Base-by-base conservation (phyloP, 2,888 invertebrate species). In the Agrotis clavis region DNA sequence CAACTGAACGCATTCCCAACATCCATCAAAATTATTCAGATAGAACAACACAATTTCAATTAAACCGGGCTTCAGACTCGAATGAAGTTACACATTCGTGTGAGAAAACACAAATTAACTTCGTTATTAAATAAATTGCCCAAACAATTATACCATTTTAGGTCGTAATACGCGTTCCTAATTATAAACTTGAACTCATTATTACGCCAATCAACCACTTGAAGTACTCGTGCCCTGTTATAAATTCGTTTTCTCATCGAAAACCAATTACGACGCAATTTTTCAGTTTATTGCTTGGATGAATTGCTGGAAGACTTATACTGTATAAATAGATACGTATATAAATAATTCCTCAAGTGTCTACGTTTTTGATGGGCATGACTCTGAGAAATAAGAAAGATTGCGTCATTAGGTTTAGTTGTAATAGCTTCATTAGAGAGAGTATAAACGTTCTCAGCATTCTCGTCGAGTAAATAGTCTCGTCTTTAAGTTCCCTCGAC, bases 191-290 rank as follows among this genome's bases (percentile, higher is more conserved):
- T 72, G 77, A 84, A 82, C 69, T 86, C 67, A 79, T 86, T 78
- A 74, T 72, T 66, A 72, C 64, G 62, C 78, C 77, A 74, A 76
- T 85, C 73, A 79, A 68, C 63, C 61, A 78, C 47, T 60, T 61
- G 57, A 62, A 65, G 70, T 75, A 66, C 67, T 51, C 45, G 56
- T 51, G 45, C 79, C 53, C 65, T 71, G 67, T 62, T 71, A 72
- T 81, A 81, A 41, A 86, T 81, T 77, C 81, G 71, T 78, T 80
- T 89, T 89, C 86, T 85, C 88, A 89, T 91, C 86, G 86, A 86
- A 89, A 90, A 87, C 84, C 88, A 90, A 90, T 91, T 88, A 91
- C 86, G 74, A 85, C 74, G 79, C 83, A 88, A 90, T 91, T 89
- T 86, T 89, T 89, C 84, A 84, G 80, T 86, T 87, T 89, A 91